Percentiles rank a stretch among this genome's conserved stretches.
Evolutionary conservation across 2,113 vertebrate species (phyloP).

Genomic region (Lampris incognitus): DNA sequence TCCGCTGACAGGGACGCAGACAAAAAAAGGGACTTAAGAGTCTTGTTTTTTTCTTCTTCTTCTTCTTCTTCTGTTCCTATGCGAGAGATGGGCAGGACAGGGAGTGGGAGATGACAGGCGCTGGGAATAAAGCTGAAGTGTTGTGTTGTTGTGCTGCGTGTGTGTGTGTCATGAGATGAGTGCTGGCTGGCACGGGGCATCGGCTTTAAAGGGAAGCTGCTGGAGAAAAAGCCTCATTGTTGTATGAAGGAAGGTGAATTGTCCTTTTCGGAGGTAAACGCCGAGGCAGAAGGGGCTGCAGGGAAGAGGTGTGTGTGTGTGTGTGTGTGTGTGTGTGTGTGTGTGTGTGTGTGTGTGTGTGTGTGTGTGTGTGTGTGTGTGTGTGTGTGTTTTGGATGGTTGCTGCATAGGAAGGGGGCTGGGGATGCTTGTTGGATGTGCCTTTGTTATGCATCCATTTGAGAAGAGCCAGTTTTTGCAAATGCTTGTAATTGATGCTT

Average conservation of each 20-base stretch:
- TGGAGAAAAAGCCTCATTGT: conserved; percentile 19
- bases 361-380: not conserved
- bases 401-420: conserved; percentile 49
- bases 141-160: conserved; percentile 33
- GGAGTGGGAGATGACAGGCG: conserved; percentile 59
- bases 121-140: no score
- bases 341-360: no score
- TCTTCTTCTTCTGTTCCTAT: no score
- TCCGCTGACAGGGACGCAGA: conserved; percentile 77
- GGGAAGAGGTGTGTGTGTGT: not conserved
- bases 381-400: conserved; percentile 12
- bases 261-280: conserved; percentile 26
- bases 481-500: conserved; percentile 41
- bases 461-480: conserved; percentile 10
- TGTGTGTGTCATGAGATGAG: conserved; percentile 75
- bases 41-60: conserved; percentile 9
- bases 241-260: conserved; percentile 44
- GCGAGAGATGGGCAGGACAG: conserved; percentile 52
- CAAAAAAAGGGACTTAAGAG: conserved; percentile 73
- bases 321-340: no score
- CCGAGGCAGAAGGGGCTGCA: conserved; percentile 49
- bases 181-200: conserved; percentile 75
- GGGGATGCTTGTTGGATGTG: conserved; percentile 52
- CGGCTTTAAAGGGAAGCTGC: conserved; percentile 72
- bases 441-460: conserved; percentile 44